A percentile compares a stretch with the other conserved stretches of the same genome.
Conservation (phyloP, 1,140 invertebrate species). For the Trichonephila clavipes region DNA sequence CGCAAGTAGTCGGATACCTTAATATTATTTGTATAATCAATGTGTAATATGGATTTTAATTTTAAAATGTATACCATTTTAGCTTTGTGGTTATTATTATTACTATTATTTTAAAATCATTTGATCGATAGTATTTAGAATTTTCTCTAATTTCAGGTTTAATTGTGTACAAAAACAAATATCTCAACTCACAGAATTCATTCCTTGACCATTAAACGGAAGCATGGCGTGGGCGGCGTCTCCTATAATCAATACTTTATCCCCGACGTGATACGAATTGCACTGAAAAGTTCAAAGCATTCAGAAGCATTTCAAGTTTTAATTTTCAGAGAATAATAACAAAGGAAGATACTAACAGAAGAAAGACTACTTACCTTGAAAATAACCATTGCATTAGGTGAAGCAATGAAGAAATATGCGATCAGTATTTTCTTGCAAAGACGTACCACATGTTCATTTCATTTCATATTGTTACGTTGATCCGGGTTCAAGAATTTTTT, state of each 20-base stretch:
- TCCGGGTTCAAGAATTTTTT: too few species aligned
- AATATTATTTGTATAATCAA: too few species aligned
- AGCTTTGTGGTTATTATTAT: too few species aligned
- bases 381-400: slow-evolving; percentile 36
- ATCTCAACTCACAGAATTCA: slow-evolving; percentile 87
- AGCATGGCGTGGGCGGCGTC: slow-evolving; percentile 99
- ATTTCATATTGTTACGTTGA: too few species aligned
- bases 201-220: slow-evolving; percentile 99
- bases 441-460: too few species aligned
- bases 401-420: slow-evolving; percentile 36
- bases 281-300: slow-evolving; percentile 28
- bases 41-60: too few species aligned
- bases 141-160: too few species aligned
- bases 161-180: too few species aligned
- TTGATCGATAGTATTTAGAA: too few species aligned
- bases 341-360: not conserved
- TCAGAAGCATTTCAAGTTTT: not conserved
- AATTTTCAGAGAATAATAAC: not conserved
- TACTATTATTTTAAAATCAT: too few species aligned
- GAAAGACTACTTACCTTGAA: slow-evolving; percentile 80
- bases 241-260: slow-evolving; percentile 91
- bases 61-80: too few species aligned
- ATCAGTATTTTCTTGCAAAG: slow-evolving; percentile 71
- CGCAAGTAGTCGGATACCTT: too few species aligned
- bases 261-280: slow-evolving; percentile 83